Percentiles rank a stretch among this genome's conserved stretches.
Conservation (phyloP, 2,113 vertebrate species). For the Ptychochromis oligacanthus region DNA sequence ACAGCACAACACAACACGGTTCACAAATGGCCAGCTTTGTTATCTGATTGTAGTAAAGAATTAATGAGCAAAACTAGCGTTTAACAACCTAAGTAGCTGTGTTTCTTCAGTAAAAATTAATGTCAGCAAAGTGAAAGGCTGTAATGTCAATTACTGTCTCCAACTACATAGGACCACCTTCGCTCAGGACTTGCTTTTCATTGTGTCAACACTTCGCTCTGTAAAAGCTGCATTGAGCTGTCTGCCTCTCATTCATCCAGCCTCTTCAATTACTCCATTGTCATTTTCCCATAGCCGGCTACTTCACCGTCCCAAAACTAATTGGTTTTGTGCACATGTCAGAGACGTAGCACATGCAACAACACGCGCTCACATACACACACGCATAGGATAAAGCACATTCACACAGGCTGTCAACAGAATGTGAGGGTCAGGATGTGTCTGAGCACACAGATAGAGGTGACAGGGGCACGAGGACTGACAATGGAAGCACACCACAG, state of each 20-base stretch:
- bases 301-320: slow-evolving; percentile 69
- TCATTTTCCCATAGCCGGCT: slow-evolving; percentile 61
- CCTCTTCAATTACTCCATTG: slow-evolving; percentile 75
- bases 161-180: slow-evolving; percentile 37
- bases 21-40: not conserved
- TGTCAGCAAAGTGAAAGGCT: slow-evolving; percentile 37
- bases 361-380: slow-evolving; percentile 2
- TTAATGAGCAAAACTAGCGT: not conserved
- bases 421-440: slow-evolving; percentile 54
- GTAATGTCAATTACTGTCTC: slow-evolving; percentile 59
- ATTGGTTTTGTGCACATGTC: slow-evolving; percentile 76
- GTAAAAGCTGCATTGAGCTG: slow-evolving; percentile 64
- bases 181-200: slow-evolving; percentile 34
- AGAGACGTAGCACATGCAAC: slow-evolving; percentile 41
- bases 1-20: too few relatives aligned
- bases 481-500: slow-evolving; percentile 25
- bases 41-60: not conserved
- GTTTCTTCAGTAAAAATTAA: not conserved
- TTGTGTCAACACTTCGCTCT: slow-evolving; percentile 53
- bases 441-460: slow-evolving; percentile 60
- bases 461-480: slow-evolving; percentile 44
- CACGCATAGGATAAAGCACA: not conserved
- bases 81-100: not conserved
- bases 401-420: slow-evolving; percentile 21
- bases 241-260: slow-evolving; percentile 63